Percentiles rank a stretch among this genome's conserved stretches.
Evolutionary conservation across 2,113 vertebrate species (phyloP).

Genomic region (Brachyistius frenatus): DNA sequence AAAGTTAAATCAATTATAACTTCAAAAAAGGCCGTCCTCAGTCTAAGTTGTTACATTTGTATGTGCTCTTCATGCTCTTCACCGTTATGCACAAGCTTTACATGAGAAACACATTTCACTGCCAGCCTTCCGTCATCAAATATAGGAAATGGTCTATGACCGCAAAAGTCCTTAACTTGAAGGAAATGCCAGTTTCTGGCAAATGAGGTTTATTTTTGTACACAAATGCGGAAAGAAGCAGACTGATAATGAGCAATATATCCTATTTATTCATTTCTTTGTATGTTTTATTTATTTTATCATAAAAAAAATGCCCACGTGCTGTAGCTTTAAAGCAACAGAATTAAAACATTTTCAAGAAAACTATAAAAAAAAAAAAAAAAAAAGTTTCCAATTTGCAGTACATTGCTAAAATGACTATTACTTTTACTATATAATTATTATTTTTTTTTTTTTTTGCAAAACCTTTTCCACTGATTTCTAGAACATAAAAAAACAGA

Average conservation of each 20-base stretch:
- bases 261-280: too few species aligned
- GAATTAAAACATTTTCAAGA: background rate
- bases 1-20: background rate
- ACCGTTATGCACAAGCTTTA: background rate
- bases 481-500: conserved; percentile 1
- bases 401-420: background rate
- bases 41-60: background rate
- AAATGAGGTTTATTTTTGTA: background rate
- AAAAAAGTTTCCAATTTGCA: background rate
- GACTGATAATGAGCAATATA: background rate
- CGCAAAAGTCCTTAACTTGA: conserved; percentile 15
- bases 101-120: conserved; percentile 11
- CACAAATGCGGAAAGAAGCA: background rate
- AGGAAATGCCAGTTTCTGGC: conserved; percentile 16
- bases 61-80: background rate
- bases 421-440: too few species aligned
- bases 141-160: conserved; percentile 28
- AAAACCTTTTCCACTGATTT: background rate
- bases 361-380: background rate
- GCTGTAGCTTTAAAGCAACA: conserved; percentile 4
- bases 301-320: background rate
- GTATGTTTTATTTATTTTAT: background rate
- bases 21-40: background rate
- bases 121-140: background rate
- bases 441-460: background rate